A percentile compares a stretch with the other conserved stretches of the same genome.
Evolutionary conservation across 2,888 invertebrate genomes (phyloP).

Genomic region (Microdon myrmicae): DNA sequence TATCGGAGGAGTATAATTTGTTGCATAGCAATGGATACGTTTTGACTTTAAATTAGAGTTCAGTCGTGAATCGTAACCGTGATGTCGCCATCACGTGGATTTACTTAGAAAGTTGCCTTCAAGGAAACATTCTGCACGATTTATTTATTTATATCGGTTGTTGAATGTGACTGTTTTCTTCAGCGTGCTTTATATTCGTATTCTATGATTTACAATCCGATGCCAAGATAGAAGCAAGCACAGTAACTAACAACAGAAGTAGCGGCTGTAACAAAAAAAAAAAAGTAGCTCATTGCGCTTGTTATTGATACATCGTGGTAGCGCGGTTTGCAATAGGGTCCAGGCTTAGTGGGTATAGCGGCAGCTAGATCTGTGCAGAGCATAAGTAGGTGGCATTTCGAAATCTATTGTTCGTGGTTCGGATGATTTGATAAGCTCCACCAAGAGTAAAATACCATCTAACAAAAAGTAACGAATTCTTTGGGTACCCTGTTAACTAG

Average conservation of each 20-base stretch:
- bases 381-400: slow-evolving; percentile 49
- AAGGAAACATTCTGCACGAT: slow-evolving; percentile 45
- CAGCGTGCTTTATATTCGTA: slow-evolving; percentile 2
- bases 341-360: too few relatives aligned
- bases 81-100: too few relatives aligned
- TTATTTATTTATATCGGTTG: too few relatives aligned
- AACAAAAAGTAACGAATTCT: too few relatives aligned
- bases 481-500: too few relatives aligned
- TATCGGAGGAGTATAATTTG: slow-evolving; percentile 2
- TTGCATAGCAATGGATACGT: slow-evolving; percentile 14
- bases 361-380: slow-evolving; percentile 13
- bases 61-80: neutral
- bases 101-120: slow-evolving; percentile 38
- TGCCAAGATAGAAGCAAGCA: slow-evolving; percentile 15
- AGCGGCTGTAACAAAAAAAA: slow-evolving; percentile 33
- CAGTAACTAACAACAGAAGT: slow-evolving; percentile 8
- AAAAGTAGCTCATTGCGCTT: slow-evolving; percentile 50
- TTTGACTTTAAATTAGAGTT: slow-evolving; percentile 11
- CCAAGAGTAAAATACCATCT: too few relatives aligned
- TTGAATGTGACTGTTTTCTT: too few relatives aligned
- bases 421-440: slow-evolving; percentile 42
- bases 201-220: slow-evolving; percentile 27
- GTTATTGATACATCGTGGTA: slow-evolving; percentile 48
- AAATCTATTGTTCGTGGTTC: slow-evolving; percentile 45
- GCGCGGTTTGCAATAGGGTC: slow-evolving; percentile 20